phyloP scores from a whole-genome alignment of 2,113 vertebrate species.

The Sylvietta virens region DNA sequence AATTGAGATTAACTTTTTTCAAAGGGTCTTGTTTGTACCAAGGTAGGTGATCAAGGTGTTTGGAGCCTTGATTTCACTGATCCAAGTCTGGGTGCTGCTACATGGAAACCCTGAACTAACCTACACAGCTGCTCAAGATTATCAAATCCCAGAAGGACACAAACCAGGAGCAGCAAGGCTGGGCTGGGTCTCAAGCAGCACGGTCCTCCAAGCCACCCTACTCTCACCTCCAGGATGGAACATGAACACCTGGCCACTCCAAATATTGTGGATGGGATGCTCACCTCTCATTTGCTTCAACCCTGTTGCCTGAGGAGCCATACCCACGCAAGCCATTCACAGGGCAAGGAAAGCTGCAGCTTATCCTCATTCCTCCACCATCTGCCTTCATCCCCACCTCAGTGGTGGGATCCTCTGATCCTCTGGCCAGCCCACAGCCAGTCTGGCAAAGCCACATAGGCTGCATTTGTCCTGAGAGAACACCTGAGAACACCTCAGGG shows the following conservation, averaged over 20 bases:
- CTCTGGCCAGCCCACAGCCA: background rate
- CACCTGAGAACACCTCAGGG: background rate
- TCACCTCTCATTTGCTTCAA: background rate
- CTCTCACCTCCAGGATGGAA: background rate
- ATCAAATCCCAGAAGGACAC: background rate
- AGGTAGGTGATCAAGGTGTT: background rate
- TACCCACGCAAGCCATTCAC: accelerated
- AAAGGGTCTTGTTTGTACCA: background rate
- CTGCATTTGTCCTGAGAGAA: background rate
- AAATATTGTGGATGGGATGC: background rate
- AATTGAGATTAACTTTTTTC: background rate
- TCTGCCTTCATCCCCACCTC: background rate
- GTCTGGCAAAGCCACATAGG: background rate
- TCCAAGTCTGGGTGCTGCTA: background rate
- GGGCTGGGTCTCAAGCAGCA: background rate
- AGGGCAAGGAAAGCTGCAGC: background rate
- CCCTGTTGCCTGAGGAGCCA: background rate
- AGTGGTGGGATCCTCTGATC: background rate
- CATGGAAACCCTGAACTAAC: background rate
- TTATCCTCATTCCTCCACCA: background rate
- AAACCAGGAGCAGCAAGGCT: background rate
- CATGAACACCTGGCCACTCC: background rate
- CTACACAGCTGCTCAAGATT: background rate
- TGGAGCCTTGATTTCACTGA: background rate
- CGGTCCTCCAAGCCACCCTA: accelerated